These are phyloP conservation scores for Oceanodroma leucorhoa DNA, from an alignment of 2,797 vertebrate species.

Conservation along the genomic window DNA sequence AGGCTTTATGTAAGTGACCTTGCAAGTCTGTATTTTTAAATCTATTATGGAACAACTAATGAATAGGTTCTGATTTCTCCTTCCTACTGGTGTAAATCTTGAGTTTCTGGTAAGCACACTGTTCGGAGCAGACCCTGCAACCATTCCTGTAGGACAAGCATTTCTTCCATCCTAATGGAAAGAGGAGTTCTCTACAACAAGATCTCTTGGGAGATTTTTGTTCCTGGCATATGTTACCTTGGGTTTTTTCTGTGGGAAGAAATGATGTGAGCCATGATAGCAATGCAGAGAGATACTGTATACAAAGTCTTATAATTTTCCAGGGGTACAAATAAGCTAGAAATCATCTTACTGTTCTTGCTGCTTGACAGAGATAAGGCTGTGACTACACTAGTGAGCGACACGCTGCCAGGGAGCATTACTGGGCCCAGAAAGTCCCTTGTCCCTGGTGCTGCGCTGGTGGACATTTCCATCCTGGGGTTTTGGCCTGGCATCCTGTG, in stretches of 20 bases:
- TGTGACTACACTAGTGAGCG: not conserved
- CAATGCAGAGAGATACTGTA: not conserved
- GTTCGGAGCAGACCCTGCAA: not conserved
- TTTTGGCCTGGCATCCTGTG: not conserved
- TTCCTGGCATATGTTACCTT: not conserved
- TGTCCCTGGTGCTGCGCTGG: not conserved
- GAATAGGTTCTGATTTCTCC: constrained; percentile 42
- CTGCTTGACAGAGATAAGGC: not conserved
- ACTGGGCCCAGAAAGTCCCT: not conserved
- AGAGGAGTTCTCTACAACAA: not conserved
- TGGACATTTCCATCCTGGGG: accelerated
- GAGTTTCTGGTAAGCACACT: not conserved
- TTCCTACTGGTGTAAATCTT: constrained; percentile 6
- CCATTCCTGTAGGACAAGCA: not conserved
- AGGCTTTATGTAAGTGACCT: constrained; percentile 66
- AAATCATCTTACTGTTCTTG: not conserved
- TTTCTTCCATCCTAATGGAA: not conserved
- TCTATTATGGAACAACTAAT: constrained; percentile 62
- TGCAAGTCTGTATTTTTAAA: constrained; percentile 59
- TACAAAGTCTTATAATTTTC: not conserved
- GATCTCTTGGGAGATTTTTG: not conserved
- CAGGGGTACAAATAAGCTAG: not conserved
- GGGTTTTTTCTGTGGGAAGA: not conserved
- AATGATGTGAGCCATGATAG: not conserved
- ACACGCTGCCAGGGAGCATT: not conserved